Percentiles rank a stretch among this genome's conserved stretches.
Evolutionary conservation across 2,888 invertebrate genomes (phyloP).

Genomic region (Amiota communis): DNA sequence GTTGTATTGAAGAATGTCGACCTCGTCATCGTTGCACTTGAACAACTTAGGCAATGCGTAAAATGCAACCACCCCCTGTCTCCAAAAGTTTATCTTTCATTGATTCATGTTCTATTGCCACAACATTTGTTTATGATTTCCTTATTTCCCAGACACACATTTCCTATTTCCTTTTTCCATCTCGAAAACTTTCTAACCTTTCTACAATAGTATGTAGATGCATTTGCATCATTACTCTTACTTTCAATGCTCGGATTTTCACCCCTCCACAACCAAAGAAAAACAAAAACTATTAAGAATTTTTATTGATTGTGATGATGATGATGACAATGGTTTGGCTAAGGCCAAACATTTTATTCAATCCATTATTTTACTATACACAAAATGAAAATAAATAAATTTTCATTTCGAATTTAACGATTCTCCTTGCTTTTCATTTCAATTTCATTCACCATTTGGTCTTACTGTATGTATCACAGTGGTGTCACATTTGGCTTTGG

Average conservation of each 20-base stretch:
- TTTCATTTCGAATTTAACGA: slow-evolving; percentile 25
- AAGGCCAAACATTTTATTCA: slow-evolving; percentile 56
- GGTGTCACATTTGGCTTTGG: slow-evolving; percentile 28
- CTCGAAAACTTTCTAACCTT: no score
- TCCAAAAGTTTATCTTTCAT: not conserved
- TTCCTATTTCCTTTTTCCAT: slow-evolving; percentile 28
- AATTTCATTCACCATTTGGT: slow-evolving; percentile 47
- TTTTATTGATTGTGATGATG: slow-evolving; percentile 24
- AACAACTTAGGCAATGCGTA: not conserved
- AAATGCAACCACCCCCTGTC: slow-evolving; percentile 8
- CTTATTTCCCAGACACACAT: not conserved
- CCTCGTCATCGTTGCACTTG: slow-evolving; percentile 30
- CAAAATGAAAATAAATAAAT: slow-evolving; percentile 58
- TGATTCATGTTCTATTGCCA: slow-evolving; percentile 3
- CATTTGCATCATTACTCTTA: slow-evolving; percentile 47
- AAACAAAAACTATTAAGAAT: not conserved
- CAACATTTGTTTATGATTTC: slow-evolving; percentile 37
- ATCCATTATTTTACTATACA: slow-evolving; percentile 56
- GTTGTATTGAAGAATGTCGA: slow-evolving; percentile 41
- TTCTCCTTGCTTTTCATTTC: slow-evolving; percentile 32
- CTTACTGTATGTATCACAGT: slow-evolving; percentile 28
- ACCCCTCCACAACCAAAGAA: slow-evolving; percentile 7
- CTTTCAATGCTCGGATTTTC: slow-evolving; percentile 53
- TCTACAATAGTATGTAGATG: no score
- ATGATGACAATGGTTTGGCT: slow-evolving; percentile 21